phyloP scores from a whole-genome alignment of 1,140 invertebrate species.

The Lithobius niger region DNA sequence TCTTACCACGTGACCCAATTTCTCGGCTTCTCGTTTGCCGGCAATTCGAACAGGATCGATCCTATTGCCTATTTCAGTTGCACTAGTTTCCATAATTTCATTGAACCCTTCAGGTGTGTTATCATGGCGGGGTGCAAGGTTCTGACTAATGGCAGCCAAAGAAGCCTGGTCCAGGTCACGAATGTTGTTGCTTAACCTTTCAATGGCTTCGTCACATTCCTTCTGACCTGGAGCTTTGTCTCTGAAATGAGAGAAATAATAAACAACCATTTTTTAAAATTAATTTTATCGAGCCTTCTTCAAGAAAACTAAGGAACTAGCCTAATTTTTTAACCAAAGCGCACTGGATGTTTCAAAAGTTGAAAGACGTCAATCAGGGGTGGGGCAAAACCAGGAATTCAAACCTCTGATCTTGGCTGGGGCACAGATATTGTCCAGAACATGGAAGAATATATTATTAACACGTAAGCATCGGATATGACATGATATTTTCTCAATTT shows the following conservation, averaged over 20 bases:
- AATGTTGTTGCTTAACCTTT: conserved; percentile 58
- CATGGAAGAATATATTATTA: too few species aligned
- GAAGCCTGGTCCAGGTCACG: conserved; percentile 74
- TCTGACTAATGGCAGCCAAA: conserved; percentile 72
- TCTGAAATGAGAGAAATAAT: conserved; percentile 33
- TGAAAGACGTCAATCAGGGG: too few species aligned
- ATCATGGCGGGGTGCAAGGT: conserved; percentile 50
- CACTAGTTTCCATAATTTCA: conserved; percentile 51
- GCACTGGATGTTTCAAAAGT: too few species aligned
- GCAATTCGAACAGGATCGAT: conserved; percentile 66
- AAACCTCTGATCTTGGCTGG: too few species aligned
- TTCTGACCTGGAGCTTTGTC: conserved; percentile 90
- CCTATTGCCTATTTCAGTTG: conserved; percentile 58
- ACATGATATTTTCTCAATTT: too few species aligned
- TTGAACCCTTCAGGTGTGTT: conserved; percentile 69
- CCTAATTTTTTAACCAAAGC: too few species aligned
- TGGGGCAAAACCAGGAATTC: too few species aligned
- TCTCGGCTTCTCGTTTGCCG: conserved; percentile 81
- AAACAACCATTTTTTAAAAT: not conserved
- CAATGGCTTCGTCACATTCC: conserved; percentile 76
- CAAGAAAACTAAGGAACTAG: too few species aligned
- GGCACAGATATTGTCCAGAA: too few species aligned
- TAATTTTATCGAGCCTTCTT: too few species aligned
- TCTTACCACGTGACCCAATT: conserved; percentile 65
- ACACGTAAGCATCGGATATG: too few species aligned